These are phyloP conservation scores for Cryptoprocta ferox DNA, from an alignment of 2,797 vertebrate species.

Conservation along the genomic window DNA sequence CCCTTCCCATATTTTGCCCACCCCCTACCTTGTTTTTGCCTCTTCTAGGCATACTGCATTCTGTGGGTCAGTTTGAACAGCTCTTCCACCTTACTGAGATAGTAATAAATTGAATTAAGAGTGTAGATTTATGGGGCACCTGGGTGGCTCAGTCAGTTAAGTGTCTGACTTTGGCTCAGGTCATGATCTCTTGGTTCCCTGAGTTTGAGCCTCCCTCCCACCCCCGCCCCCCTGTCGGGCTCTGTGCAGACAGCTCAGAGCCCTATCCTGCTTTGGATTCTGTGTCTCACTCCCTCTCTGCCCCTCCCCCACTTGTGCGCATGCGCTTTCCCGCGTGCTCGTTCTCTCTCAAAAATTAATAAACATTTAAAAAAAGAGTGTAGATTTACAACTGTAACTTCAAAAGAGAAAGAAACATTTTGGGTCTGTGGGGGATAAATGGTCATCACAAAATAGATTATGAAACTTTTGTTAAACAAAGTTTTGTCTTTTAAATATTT, in stretches of 20 bases:
- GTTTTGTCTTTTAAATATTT: conserved; percentile 73
- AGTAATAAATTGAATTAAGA: conserved; percentile 78
- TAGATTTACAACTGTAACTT: conserved; percentile 37
- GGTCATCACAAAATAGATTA: conserved; percentile 78
- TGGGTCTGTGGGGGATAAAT: conserved; percentile 71
- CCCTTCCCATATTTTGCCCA: background rate
- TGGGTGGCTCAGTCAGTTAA: too few relatives aligned
- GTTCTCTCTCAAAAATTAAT: too few relatives aligned
- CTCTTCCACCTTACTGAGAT: conserved; percentile 73
- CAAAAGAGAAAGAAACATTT: conserved; percentile 80
- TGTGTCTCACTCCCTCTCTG: too few relatives aligned
- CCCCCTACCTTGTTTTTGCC: background rate
- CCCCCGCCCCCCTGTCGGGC: too few relatives aligned
- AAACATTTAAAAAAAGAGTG: too few relatives aligned
- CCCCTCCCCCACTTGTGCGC: too few relatives aligned
- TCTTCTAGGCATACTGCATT: conserved; percentile 71
- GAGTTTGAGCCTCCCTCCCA: too few relatives aligned
- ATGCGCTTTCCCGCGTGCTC: too few relatives aligned
- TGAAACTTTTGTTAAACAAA: conserved; percentile 76
- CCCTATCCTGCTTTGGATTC: too few relatives aligned
- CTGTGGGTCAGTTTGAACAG: conserved; percentile 78
- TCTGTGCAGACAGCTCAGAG: too few relatives aligned
- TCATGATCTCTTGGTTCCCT: too few relatives aligned
- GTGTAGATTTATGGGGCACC: conserved; percentile 67
- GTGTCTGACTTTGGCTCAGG: too few relatives aligned